A percentile compares a stretch with the other conserved stretches of the same genome.
Conservation (phyloP, 2,888 invertebrate species). For the Erannis defoliaria region DNA sequence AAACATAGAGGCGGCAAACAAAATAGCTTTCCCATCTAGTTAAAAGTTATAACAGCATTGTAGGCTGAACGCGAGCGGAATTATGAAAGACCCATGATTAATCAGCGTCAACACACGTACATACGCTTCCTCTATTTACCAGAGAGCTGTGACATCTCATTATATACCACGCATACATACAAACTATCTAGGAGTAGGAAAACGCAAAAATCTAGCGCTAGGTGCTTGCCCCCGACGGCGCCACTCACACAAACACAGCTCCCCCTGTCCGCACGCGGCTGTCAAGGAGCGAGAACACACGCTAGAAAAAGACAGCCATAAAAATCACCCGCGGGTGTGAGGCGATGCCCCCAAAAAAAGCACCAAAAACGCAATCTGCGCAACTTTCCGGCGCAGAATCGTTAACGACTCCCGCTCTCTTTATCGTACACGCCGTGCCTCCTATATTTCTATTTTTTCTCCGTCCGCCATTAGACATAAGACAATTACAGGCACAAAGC, state of each 20-base stretch:
- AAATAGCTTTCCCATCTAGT: conserved; percentile 41
- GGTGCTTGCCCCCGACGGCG: conserved; percentile 74
- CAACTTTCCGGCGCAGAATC: conserved; percentile 88
- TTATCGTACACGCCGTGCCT: conserved; percentile 84
- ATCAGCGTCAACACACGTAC: conserved; percentile 76
- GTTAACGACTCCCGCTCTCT: conserved; percentile 87
- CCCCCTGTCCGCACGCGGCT: conserved; percentile 55
- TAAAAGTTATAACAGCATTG: conserved; percentile 41
- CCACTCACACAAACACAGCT: conserved; percentile 53
- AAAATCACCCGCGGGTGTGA: conserved; percentile 85
- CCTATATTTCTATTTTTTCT: conserved; percentile 87
- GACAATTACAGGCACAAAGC: conserved; percentile 58
- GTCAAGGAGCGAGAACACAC: conserved; percentile 73
- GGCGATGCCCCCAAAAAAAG: conserved; percentile 86
- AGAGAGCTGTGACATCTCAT: conserved; percentile 81
- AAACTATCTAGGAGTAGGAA: conserved; percentile 84
- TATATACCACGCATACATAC: conserved; percentile 72
- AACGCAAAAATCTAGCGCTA: conserved; percentile 84
- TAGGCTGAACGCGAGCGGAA: conserved; percentile 50
- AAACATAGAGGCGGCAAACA: conserved; percentile 18
- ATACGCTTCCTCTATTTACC: conserved; percentile 78
- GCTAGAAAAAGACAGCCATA: conserved; percentile 84
- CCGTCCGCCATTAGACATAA: conserved; percentile 80
- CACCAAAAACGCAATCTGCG: conserved; percentile 87
- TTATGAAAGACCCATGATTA: conserved; percentile 78